Percentiles rank a stretch among this genome's conserved stretches.
phyloP scores from a whole-genome alignment of 2,888 invertebrate genomes.

The Dione vanillae region DNA sequence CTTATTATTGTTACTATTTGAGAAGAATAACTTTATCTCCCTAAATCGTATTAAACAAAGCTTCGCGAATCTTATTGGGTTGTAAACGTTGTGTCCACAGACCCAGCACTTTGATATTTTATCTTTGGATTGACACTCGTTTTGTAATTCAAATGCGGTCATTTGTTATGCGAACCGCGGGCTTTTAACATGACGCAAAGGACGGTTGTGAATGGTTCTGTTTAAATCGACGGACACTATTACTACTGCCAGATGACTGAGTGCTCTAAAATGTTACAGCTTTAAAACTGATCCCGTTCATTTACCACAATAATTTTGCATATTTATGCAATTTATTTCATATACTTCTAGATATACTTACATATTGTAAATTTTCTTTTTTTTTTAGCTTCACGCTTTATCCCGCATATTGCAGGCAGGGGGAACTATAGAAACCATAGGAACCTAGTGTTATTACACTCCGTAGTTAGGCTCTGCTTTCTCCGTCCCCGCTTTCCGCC shows the following conservation, averaged over 20 bases:
- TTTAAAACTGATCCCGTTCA: neutral
- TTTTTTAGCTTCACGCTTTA: too few relatives aligned
- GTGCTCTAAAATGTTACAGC: neutral
- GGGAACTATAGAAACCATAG: too few relatives aligned
- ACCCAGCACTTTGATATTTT: constrained; percentile 41
- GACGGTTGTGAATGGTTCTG: constrained; percentile 38
- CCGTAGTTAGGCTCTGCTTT: too few relatives aligned
- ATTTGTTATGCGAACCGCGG: constrained; percentile 48
- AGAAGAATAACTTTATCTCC: neutral
- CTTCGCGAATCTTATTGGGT: neutral
- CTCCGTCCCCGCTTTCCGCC: too few relatives aligned
- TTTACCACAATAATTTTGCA: neutral
- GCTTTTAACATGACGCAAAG: constrained; percentile 44
- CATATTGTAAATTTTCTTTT: too few relatives aligned
- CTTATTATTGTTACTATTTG: neutral
- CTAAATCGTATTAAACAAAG: neutral
- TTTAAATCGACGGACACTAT: neutral
- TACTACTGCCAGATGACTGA: neutral
- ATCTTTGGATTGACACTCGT: constrained; percentile 46
- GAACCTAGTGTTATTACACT: too few relatives aligned
- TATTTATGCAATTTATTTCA: too few relatives aligned
- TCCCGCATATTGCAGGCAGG: too few relatives aligned
- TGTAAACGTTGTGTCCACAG: constrained; percentile 36
- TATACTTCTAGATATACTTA: too few relatives aligned
- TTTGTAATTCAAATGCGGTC: constrained; percentile 48